Conservation (phyloP, 2,113 vertebrate species). For the Pyxicephalus adspersus region DNA sequence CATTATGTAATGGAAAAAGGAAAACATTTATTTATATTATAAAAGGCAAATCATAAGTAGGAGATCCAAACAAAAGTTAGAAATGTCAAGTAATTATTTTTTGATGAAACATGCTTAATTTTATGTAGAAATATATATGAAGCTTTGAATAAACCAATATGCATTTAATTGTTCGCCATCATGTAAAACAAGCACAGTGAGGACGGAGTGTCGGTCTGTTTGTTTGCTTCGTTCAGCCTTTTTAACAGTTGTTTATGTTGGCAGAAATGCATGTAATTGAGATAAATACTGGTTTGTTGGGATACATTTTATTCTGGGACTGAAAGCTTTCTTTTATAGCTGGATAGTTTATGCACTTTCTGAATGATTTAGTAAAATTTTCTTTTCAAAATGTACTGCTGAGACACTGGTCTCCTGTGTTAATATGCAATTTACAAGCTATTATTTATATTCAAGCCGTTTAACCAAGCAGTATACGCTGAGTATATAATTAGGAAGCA, state of each 20-base stretch:
- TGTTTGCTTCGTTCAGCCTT: constrained; percentile 58
- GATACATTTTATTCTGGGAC: constrained; percentile 29
- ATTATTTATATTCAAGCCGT: constrained; percentile 5
- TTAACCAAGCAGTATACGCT: background rate
- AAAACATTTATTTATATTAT: too few species aligned
- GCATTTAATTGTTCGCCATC: background rate
- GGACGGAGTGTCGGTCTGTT: background rate
- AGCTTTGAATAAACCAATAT: too few species aligned
- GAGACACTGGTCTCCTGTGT: constrained; percentile 21
- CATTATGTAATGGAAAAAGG: too few species aligned
- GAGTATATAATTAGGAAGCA: constrained; percentile 33
- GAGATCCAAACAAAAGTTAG: too few species aligned
- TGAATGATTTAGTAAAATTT: constrained; percentile 48
- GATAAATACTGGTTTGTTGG: constrained; percentile 58
- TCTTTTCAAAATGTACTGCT: constrained; percentile 23
- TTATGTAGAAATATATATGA: too few species aligned
- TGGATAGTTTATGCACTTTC: constrained; percentile 39
- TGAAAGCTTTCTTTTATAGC: constrained; percentile 48
- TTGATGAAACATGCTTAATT: too few species aligned
- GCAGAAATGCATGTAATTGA: constrained; percentile 61
- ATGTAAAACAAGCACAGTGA: constrained; percentile 7
- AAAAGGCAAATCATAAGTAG: too few species aligned
- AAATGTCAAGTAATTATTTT: too few species aligned
- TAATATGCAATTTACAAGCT: constrained; percentile 36
- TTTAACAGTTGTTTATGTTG: constrained; percentile 62